These are phyloP conservation scores for Ceryle rudis DNA, from an alignment of 2,797 vertebrate genomes.

Conservation along the genomic window DNA sequence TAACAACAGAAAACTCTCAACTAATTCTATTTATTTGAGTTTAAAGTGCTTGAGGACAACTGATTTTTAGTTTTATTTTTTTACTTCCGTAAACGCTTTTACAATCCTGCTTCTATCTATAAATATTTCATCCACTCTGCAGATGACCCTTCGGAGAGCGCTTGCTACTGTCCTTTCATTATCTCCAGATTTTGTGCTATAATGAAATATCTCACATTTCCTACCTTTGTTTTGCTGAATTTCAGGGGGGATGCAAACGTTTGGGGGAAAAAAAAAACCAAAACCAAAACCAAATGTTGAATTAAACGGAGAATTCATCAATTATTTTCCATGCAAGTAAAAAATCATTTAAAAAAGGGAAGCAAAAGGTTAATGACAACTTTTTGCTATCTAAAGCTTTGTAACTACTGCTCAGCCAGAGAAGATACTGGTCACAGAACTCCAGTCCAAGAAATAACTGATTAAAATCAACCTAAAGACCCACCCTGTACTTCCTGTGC, in stretches of 20 bases:
- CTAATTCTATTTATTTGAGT: background rate
- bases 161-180: background rate
- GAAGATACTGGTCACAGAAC: background rate
- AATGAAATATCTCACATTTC: background rate
- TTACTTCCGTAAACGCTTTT: background rate
- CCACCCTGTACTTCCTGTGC: background rate
- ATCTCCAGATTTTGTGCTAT: background rate
- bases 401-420: background rate
- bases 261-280: background rate
- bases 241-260: background rate
- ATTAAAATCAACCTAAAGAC: background rate
- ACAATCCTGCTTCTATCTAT: background rate
- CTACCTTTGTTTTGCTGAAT: background rate
- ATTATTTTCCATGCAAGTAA: background rate
- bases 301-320: background rate
- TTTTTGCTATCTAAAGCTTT: background rate
- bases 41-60: background rate
- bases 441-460: background rate
- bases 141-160: no score
- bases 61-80: background rate
- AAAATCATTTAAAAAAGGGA: background rate
- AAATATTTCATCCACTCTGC: background rate
- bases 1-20: background rate
- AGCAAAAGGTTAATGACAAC: background rate
- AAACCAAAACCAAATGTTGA: background rate